Conservation (phyloP, 2,888 invertebrate species). For the Dendrolimus pini region DNA sequence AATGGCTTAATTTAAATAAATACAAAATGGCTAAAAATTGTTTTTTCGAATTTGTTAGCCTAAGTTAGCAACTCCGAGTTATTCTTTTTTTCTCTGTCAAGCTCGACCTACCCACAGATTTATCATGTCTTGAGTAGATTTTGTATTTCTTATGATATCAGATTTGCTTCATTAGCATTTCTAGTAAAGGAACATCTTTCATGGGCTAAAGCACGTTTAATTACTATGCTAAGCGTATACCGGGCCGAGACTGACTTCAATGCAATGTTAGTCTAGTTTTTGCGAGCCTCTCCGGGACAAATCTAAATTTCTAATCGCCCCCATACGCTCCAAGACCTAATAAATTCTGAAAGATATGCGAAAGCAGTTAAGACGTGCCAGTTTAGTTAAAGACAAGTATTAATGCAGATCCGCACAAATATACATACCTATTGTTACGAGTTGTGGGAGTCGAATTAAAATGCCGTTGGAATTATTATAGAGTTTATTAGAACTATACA, state of each 20-base stretch:
- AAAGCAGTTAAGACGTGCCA: constrained; percentile 5
- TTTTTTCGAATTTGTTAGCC: too few species aligned
- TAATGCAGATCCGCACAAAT: not conserved
- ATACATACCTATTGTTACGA: too few species aligned
- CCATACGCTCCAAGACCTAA: constrained; percentile 23
- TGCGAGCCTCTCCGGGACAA: constrained; percentile 19
- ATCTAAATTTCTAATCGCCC: constrained; percentile 43
- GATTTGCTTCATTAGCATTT: not conserved
- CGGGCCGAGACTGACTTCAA: constrained; percentile 13
- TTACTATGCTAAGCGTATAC: constrained; percentile 41
- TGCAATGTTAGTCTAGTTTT: constrained; percentile 30
- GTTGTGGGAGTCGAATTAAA: too few species aligned
- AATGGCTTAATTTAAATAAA: too few species aligned
- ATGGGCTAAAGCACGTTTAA: constrained; percentile 24
- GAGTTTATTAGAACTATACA: too few species aligned
- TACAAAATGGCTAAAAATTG: too few species aligned
- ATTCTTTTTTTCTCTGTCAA: too few species aligned
- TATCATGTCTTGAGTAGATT: too few species aligned
- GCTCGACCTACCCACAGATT: too few species aligned
- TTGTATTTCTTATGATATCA: too few species aligned
- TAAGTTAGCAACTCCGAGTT: too few species aligned
- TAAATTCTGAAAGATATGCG: constrained; percentile 29
- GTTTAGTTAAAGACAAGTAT: not conserved
- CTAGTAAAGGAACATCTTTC: constrained; percentile 7
- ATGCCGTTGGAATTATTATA: too few species aligned